Conservation (phyloP, 2,797 vertebrate genomes). For the Acanthiza pusilla region DNA sequence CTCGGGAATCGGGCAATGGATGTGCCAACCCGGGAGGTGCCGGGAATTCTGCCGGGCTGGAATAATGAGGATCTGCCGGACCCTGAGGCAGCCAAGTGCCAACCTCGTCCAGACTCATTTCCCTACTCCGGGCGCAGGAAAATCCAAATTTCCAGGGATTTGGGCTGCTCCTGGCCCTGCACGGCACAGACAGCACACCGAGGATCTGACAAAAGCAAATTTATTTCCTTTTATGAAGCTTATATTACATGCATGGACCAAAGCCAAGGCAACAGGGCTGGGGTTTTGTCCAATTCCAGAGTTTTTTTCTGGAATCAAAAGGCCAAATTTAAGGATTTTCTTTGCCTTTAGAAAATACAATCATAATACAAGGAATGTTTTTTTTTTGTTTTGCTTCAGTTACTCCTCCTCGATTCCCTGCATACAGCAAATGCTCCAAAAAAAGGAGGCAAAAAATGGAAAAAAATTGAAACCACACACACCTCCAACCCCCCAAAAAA, state of each 20-base stretch:
- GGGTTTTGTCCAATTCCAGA: background rate
- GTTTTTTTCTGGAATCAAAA: background rate
- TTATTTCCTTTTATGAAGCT: conserved; percentile 89
- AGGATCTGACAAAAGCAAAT: conserved; percentile 76
- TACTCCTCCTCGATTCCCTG: background rate
- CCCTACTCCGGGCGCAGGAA: background rate
- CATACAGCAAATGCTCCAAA: background rate
- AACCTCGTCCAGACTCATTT: background rate
- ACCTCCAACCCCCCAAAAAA: background rate
- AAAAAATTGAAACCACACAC: background rate
- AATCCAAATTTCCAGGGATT: background rate
- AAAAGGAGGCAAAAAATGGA: background rate
- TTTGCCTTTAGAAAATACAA: conserved; percentile 20
- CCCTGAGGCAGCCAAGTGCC: background rate
- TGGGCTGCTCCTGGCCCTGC: background rate
- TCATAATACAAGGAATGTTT: background rate
- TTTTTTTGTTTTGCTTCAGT: background rate
- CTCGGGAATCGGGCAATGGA: no score
- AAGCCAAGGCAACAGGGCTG: conserved; percentile 64
- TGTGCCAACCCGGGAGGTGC: background rate
- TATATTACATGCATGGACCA: conserved; percentile 86
- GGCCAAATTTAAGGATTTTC: background rate
- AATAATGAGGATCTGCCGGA: background rate
- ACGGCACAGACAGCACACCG: background rate
- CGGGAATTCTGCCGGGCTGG: background rate